Base-by-base conservation (phyloP, 2,888 invertebrate genomes). In the Scaptomyza parva region DNA sequence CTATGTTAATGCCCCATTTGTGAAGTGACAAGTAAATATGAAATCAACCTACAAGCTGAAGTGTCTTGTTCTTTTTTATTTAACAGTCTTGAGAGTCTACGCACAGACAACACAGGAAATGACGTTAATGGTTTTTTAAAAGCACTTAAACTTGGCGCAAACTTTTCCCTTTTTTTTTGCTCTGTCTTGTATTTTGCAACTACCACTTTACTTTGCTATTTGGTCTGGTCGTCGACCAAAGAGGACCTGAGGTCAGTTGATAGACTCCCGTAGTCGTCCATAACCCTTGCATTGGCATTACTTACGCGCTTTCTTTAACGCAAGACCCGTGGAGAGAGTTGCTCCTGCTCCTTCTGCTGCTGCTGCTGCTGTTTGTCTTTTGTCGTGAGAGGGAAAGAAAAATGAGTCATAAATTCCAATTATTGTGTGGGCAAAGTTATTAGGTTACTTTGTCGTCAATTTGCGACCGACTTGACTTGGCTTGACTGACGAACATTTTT, bases 71-170 rank as follows among this genome's bases (percentile, higher is more conserved):
- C n/a, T n/a, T 20, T 35, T 5, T 22, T 24, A 48, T 4, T 22
- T 24, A 48, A 11, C 20, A 45, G 9, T 50, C 53, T 24, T 26
- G 14, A 33, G 26, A 18, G 35, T 54, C 37, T 33, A 41, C 57
- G 41, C 63, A 73, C 74, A 67, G 75, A 62, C 58, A 66, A 73
- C 61, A 59, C 59, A 71, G 88, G 78, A 88, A 80, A 77, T 79
- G 70, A 77, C 84, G 73, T 79, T 88, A 84, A 84, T 84, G 84
- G 86, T 88, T 83, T 84, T 87, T 82, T 79, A 88, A 84, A 84
- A 86, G 84, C 88, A 84, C 84, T 84, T 86, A 83, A 84, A 83
- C 75, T 88, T 70, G 78, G 69, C 81, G 66, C 64, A 69, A 80
- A 86, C 68, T 79, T 82, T 35, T 62, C 14, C 37, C 17, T 24